These are phyloP conservation scores for Proctacanthus coquilletti DNA, from an alignment of 1,140 invertebrate species.

Conservation along the genomic window DNA sequence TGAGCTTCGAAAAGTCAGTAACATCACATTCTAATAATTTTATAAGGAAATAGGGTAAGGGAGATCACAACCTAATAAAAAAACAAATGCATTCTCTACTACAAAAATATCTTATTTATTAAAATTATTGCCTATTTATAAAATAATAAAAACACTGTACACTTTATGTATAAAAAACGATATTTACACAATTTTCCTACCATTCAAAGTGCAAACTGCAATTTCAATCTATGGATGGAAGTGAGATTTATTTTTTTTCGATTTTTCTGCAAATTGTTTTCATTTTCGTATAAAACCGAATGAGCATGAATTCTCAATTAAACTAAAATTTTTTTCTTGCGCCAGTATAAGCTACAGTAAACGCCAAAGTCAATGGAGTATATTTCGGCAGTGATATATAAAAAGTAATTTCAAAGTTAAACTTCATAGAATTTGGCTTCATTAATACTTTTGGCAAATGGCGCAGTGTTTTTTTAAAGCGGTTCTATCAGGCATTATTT, in stretches of 20 bases:
- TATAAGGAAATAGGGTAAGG: too few species aligned
- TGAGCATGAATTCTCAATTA: background rate
- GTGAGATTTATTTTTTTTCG: background rate
- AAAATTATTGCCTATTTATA: conserved; percentile 1
- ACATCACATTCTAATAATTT: too few species aligned
- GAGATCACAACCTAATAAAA: too few species aligned
- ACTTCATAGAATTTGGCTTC: too few species aligned
- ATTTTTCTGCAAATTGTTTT: background rate
- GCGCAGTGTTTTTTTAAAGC: too few species aligned
- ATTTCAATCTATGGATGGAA: background rate
- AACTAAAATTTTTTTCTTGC: background rate
- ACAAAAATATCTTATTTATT: conserved; percentile 3
- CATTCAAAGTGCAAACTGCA: background rate
- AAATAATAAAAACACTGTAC: conserved; percentile 2
- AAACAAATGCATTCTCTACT: conserved; percentile 1
- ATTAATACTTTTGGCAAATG: too few species aligned
- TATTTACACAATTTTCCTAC: conserved; percentile 3
- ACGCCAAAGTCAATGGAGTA: too few species aligned
- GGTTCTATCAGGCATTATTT: too few species aligned
- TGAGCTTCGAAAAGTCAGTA: too few species aligned
- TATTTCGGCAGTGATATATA: too few species aligned
- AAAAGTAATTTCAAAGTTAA: too few species aligned
- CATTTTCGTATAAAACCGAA: background rate
- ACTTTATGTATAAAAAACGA: conserved; percentile 1
- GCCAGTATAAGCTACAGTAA: too few species aligned